Evolutionary conservation across 2,888 invertebrate species (phyloP).

Genomic region (Drosophila testacea): DNA sequence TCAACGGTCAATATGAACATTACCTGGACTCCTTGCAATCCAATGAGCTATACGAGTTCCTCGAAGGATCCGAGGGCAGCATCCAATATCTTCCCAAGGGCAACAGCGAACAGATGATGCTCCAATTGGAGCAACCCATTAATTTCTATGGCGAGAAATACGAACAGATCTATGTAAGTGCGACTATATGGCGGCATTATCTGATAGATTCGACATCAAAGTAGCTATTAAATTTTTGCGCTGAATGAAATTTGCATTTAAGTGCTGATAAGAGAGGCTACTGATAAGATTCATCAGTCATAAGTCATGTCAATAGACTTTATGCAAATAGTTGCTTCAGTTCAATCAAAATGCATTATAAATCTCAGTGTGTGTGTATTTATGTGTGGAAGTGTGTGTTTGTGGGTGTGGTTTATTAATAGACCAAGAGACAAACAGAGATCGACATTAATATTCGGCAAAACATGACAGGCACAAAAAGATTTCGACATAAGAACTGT

Average conservation of each 20-base stretch:
- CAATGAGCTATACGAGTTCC: conserved; percentile 78
- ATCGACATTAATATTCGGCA: conserved; percentile 66
- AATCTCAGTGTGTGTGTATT: background rate
- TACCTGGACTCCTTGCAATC: conserved; percentile 78
- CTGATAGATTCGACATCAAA: conserved; percentile 22
- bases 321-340: conserved; percentile 21
- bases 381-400: background rate
- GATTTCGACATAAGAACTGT: conserved; percentile 36
- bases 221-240: conserved; percentile 17
- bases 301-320: conserved; percentile 10
- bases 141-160: conserved; percentile 92
- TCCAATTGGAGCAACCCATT: conserved; percentile 87
- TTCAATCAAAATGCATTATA: conserved; percentile 21
- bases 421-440: conserved; percentile 42
- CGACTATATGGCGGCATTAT: conserved; percentile 15
- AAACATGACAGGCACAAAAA: conserved; percentile 61
- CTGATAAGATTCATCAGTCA: conserved; percentile 10
- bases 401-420: conserved; percentile 53
- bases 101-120: conserved; percentile 80
- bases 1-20: conserved; percentile 73
- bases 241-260: conserved; percentile 38
- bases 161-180: conserved; percentile 93
- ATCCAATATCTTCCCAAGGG: conserved; percentile 78
- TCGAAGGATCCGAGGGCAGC: conserved; percentile 57
- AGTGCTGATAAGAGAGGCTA: background rate